A percentile compares a stretch with the other conserved stretches of the same genome.
Conservation (phyloP, 2,113 vertebrate species). For the Notechis scutatus region DNA sequence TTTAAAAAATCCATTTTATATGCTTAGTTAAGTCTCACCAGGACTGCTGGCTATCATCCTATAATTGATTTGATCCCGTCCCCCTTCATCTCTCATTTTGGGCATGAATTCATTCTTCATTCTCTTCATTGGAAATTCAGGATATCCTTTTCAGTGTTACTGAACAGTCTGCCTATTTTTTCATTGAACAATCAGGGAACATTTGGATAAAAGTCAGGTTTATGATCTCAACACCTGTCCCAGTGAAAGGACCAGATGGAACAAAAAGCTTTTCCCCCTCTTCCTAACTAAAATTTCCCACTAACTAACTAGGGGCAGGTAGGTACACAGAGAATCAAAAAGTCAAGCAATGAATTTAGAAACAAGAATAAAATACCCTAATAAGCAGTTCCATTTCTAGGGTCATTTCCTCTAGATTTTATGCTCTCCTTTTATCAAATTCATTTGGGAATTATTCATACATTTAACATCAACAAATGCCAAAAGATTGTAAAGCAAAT, state of each 20-base stretch:
- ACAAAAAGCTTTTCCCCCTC: background rate
- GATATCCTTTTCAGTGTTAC: background rate
- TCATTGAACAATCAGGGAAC: background rate
- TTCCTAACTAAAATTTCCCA: background rate
- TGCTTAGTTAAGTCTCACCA: background rate
- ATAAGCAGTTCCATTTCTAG: background rate
- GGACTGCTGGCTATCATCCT: background rate
- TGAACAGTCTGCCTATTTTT: background rate
- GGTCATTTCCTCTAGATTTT: background rate
- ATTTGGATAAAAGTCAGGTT: background rate
- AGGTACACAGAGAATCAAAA: background rate
- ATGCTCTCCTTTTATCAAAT: background rate
- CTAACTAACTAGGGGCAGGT: background rate
- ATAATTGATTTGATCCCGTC: background rate
- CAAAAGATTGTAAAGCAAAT: conserved; percentile 1
- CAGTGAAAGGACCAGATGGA: background rate
- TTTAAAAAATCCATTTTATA: background rate
- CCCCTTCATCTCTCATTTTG: background rate
- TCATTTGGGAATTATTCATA: background rate
- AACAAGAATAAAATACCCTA: background rate
- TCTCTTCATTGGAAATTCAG: conserved; percentile 5
- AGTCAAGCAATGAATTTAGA: background rate
- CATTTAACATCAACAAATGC: background rate
- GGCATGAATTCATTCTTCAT: conserved; percentile 12
- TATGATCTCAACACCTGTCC: background rate